Conservation (phyloP, 2,888 invertebrate genomes). For the Amaurobius ferox region DNA sequence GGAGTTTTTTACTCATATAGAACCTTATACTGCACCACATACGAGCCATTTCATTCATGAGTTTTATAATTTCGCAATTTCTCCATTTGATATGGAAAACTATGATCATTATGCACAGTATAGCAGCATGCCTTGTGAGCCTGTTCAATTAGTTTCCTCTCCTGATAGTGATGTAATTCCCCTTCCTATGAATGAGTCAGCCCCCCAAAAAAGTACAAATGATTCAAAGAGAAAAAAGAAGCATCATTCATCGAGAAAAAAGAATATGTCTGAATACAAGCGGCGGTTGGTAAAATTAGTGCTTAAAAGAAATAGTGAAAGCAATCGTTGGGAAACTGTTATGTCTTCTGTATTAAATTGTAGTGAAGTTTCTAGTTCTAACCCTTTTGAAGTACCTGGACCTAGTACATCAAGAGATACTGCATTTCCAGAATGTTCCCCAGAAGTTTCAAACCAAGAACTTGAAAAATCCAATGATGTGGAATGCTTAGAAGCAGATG, state of each 20-base stretch:
- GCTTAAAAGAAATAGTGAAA: constrained; percentile 27
- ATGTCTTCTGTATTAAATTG: too few species aligned
- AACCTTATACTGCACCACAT: constrained; percentile 83
- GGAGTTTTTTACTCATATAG: constrained; percentile 85
- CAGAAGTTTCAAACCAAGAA: neutral
- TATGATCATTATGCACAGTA: constrained; percentile 78
- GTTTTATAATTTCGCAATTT: constrained; percentile 89
- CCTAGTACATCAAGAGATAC: constrained; percentile 24
- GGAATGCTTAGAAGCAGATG: constrained; percentile 15
- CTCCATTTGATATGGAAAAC: constrained; percentile 90
- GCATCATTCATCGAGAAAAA: neutral
- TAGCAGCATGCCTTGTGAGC: constrained; percentile 15
- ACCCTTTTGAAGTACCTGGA: constrained; percentile 10
- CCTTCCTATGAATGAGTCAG: neutral
- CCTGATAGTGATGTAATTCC: constrained; percentile 43
- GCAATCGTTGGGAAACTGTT: constrained; percentile 21
- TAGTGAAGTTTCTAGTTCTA: neutral
- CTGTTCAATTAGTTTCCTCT: neutral
- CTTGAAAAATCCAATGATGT: neutral
- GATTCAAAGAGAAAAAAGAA: neutral
- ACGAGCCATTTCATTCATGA: constrained; percentile 94
- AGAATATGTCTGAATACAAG: neutral
- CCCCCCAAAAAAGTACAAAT: neutral
- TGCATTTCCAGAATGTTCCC: neutral
- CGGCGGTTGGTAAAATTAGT: constrained; percentile 12